Evolutionary conservation across 2,113 vertebrate genomes (phyloP).

Genomic region (Setophaga petechia): DNA sequence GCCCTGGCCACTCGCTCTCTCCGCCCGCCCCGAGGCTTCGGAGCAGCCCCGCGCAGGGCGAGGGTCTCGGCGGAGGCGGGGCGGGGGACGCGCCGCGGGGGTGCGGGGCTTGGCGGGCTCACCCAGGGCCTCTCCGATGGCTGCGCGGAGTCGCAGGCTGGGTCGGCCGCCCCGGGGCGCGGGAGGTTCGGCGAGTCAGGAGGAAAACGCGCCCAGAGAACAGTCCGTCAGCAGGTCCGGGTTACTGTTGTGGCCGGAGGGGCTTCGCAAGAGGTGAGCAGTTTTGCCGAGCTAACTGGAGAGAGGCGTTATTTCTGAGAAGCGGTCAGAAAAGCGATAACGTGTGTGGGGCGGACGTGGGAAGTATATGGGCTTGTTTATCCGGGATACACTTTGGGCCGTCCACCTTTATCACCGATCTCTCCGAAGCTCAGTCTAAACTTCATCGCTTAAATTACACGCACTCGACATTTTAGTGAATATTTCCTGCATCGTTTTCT

Average conservation of each 20-base stretch:
- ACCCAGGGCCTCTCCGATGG: background rate
- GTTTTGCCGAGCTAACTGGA: background rate
- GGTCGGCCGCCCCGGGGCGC: background rate
- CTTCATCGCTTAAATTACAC: background rate
- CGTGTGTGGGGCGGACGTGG: background rate
- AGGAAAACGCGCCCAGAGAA: background rate
- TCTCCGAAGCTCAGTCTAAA: background rate
- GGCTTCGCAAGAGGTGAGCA: background rate
- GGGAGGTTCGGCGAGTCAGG: background rate
- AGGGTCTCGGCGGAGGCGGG: background rate
- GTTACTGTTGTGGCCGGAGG: background rate
- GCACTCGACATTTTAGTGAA: background rate
- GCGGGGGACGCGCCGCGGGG: background rate
- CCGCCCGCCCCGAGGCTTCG: background rate
- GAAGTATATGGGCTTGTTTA: background rate
- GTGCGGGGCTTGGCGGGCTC: background rate
- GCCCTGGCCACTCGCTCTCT: background rate
- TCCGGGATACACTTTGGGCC: background rate
- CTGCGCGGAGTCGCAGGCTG: background rate
- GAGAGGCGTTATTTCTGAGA: background rate
- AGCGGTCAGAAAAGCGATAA: background rate
- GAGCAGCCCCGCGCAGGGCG: background rate
- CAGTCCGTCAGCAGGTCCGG: background rate
- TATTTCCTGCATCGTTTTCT: background rate
- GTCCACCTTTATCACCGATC: background rate